phyloP scores from a whole-genome alignment of 2,797 vertebrate genomes.

The Meriones psammophilus region DNA sequence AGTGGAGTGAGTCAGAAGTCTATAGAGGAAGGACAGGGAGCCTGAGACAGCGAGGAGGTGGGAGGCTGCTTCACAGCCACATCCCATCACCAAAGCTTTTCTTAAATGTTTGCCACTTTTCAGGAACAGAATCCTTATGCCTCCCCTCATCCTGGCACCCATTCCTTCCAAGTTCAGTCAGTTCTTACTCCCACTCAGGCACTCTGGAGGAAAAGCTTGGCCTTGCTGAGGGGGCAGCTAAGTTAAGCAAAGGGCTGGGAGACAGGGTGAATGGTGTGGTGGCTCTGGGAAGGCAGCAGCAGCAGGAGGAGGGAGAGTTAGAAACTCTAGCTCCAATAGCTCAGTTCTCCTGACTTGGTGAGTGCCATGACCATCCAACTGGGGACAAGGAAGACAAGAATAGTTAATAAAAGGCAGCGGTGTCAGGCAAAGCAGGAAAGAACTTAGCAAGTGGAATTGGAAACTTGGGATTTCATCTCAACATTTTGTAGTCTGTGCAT shows the following conservation, averaged over 20 bases:
- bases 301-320: neutral
- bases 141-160: no score
- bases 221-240: neutral
- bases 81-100: neutral
- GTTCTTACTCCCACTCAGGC: neutral
- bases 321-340: neutral
- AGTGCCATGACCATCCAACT: neutral
- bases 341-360: neutral
- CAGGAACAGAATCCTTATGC: neutral
- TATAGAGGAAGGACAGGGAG: neutral
- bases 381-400: neutral
- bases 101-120: neutral
- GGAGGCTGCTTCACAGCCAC: neutral
- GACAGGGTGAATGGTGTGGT: neutral
- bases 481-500: neutral
- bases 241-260: neutral
- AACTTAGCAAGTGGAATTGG: no score
- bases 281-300: neutral
- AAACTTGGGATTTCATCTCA: neutral
- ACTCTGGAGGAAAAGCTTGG: neutral
- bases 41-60: neutral
- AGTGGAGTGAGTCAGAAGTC: neutral
- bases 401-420: neutral
- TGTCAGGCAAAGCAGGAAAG: accelerated
- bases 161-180: neutral